phyloP scores from a whole-genome alignment of 2,113 vertebrate genomes.

The Noturus placidus region DNA sequence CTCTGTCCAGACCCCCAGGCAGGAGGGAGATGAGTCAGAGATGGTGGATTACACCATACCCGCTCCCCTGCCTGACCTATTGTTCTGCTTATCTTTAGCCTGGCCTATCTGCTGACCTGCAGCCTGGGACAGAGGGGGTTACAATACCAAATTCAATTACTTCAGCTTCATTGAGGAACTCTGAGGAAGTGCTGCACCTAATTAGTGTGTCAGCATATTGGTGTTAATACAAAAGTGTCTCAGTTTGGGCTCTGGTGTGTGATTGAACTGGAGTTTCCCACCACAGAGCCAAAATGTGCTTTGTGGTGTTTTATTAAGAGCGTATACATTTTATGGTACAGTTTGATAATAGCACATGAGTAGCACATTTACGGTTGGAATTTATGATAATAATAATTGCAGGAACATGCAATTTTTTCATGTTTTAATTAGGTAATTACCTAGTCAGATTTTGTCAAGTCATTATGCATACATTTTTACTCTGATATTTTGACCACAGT shows the following conservation, averaged over 20 bases:
- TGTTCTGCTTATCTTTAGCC: conserved; percentile 72
- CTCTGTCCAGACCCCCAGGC: conserved; percentile 68
- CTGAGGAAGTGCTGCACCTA: conserved; percentile 40
- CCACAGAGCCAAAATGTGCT: neutral
- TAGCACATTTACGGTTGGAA: too few relatives aligned
- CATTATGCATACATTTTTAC: neutral
- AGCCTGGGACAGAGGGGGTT: conserved; percentile 61
- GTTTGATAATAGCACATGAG: neutral
- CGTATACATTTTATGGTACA: neutral
- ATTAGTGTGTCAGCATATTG: conserved; percentile 49
- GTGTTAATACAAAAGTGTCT: conserved; percentile 42
- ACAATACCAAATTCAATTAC: conserved; percentile 55
- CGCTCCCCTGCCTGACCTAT: conserved; percentile 63
- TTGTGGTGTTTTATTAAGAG: neutral
- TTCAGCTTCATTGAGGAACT: conserved; percentile 54
- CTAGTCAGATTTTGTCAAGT: neutral
- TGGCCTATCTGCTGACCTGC: conserved; percentile 60
- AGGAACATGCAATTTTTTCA: too few relatives aligned
- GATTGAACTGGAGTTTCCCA: neutral
- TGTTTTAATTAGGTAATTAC: neutral
- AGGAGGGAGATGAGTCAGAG: conserved; percentile 71
- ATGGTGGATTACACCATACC: conserved; percentile 67
- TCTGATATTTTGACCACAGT: neutral
- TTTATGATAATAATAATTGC: neutral
- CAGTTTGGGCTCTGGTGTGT: conserved; percentile 2